Base-by-base conservation (phyloP, 2,113 vertebrate genomes). In the Gallinago media region DNA sequence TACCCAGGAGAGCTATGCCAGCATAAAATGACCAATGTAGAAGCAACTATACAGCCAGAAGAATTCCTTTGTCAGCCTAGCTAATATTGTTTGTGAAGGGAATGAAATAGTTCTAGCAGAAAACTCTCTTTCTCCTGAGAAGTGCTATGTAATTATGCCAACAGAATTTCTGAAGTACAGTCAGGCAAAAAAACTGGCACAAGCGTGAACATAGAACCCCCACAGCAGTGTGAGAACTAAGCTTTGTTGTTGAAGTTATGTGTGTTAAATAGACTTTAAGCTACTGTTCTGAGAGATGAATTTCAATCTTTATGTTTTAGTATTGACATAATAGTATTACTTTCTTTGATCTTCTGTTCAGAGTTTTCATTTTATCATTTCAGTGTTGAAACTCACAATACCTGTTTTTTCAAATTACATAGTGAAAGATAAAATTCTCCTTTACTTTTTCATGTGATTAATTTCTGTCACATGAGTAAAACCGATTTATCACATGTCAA, bases 161-260 rank as follows among this genome's bases (percentile, higher is more conserved):
- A 75, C 74, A 90, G 88, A 85, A 94, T 92, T 94, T 93, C 95
- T 94, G 78, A 88, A 92, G 74, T 85, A 95, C 77, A 75, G 61
- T 87, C 85, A 83, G 78, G 85, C 91, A 94, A 95, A 93, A 81
- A 68, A 79, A 29, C 81, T 96, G 84, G 76, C 77, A 75, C 1
- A 3, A 47, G n/a, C 62, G 47, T 8, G 32, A 67, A 55, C 29
- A 84, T 83, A 81, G 68, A 70, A 88, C 89, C 15, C 34, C 34
- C 1, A 32, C 67, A 88, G 80, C 61, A 42, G 4, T 21, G 40
- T 71, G 61, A 79, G 40, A 65, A 79, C 44, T 92, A 79, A 81
- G 70, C 44, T 47, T 52, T 75, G 52, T 72, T 88, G 59, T 55
- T 89, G 23, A 76, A 75, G n/a, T 50, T 76, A 15, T n/a, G 21